Evolutionary conservation across 2,888 invertebrate genomes (phyloP), one percentile per base, ranked within the genome.

Genomic region (Desoria tigrina): DNA sequence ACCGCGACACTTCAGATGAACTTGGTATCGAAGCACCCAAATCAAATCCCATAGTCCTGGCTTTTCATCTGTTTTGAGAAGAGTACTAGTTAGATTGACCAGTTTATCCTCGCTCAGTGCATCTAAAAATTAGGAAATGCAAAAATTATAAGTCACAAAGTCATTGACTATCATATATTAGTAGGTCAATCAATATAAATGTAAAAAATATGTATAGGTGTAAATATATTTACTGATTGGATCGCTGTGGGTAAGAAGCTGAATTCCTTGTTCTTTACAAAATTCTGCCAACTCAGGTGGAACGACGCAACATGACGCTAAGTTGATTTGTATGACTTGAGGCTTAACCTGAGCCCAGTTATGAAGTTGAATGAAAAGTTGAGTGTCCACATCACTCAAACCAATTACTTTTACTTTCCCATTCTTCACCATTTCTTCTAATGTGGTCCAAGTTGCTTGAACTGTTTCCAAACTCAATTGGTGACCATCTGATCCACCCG

Each of bases 231-330:
- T 81, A 93, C 93, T 90, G 78, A 87, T 87, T 0, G 95, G 93
- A 81, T 99, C 98, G 77, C 91, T 94, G 80, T 99, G 98, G 0
- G 97, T 98, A 26, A 98, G 84, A 42, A 99, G 82, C 79, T 95
- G 94, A 68, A 99, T 89, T 78, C 93, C 92, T 77, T 95, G 88
- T 73, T 90, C 88, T 77, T 90, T 90, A 69, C 97, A 94, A 82
- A 92, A 98, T 72, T 88, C 86, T 80, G 92, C 90, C 73, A 98
- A 84, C 1, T 90, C 87, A 1, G 92, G 90, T 24, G 97, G 96
- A 61, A 98, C 95, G 2, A 94, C 91, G 82, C 96, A 96, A 79
- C 96, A 96, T 16, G 90, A 89, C 1, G 91, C 88, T 62, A 96
- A 83, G 82, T 94, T 96, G 66, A 97, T 93, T 83, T 97, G 96